Evolutionary conservation across 2,888 invertebrate genomes (phyloP).

Genomic region (Pachymerium ferrugineum): DNA sequence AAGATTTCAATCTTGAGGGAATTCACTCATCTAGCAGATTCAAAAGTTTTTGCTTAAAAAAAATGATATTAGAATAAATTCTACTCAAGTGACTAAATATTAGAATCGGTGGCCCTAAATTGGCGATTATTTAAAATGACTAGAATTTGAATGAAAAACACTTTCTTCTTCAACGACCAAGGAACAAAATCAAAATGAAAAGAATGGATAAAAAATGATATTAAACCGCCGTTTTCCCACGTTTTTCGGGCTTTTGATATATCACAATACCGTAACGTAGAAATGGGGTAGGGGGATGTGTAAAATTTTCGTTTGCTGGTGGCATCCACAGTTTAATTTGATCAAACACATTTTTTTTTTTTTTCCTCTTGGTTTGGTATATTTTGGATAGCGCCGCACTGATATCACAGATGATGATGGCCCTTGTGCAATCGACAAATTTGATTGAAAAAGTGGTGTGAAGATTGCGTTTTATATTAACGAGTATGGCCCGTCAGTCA

Average conservation of each 20-base stretch:
- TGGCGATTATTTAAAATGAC: conserved; percentile 5
- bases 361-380: conserved; percentile 4
- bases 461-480: conserved; percentile 62
- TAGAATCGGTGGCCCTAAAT: neutral
- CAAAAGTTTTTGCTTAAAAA: neutral
- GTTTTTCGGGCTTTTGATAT: neutral
- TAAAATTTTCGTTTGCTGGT: neutral
- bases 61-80: neutral
- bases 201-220: neutral
- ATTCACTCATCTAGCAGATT: conserved; percentile 18
- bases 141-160: neutral
- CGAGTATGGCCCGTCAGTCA: conserved; percentile 95
- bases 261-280: neutral
- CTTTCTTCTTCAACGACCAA: neutral
- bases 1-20: neutral
- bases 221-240: neutral
- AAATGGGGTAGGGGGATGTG: neutral
- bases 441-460: neutral
- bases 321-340: conserved; percentile 4
- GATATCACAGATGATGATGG: conserved; percentile 7
- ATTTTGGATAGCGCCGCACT: neutral
- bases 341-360: neutral
- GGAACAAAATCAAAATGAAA: neutral
- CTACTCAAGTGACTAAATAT: neutral
- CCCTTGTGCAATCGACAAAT: conserved; percentile 17